These are phyloP conservation scores for Bombus picipes DNA, from an alignment of 1,140 invertebrate species.

Conservation along the genomic window DNA sequence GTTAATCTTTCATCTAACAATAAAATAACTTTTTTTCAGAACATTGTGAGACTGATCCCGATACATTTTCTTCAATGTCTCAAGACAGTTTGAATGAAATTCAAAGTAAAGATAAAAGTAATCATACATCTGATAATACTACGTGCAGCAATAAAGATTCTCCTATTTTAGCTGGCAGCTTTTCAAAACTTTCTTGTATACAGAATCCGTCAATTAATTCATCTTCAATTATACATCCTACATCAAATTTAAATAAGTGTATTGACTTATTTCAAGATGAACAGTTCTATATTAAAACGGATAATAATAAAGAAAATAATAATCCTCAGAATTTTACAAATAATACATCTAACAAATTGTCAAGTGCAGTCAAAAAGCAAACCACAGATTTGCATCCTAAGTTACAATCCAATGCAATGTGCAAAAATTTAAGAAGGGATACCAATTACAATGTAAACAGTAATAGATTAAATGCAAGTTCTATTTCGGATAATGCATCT, in stretches of 20 bases:
- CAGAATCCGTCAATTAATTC: background rate
- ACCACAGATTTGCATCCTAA: background rate
- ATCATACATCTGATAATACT: background rate
- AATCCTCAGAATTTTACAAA: background rate
- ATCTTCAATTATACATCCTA: background rate
- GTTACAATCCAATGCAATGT: background rate
- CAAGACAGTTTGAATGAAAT: slow-evolving; percentile 23
- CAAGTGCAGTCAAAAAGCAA: background rate
- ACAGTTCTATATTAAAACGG: background rate
- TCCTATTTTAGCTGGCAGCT: slow-evolving; percentile 28
- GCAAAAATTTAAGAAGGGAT: slow-evolving; percentile 21
- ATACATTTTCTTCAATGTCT: background rate
- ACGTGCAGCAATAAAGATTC: slow-evolving; percentile 12
- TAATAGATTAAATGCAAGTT: slow-evolving; percentile 1
- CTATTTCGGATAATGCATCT: background rate
- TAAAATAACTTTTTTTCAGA: slow-evolving; percentile 12
- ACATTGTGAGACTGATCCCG: background rate
- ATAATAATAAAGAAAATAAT: slow-evolving; percentile 21
- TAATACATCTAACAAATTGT: background rate
- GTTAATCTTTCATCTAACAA: background rate
- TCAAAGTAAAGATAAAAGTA: background rate
- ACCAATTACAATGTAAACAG: slow-evolving; percentile 47
- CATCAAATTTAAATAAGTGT: slow-evolving; percentile 55
- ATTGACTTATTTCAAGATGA: slow-evolving; percentile 40
- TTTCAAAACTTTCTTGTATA: background rate